Percentiles rank a stretch among this genome's conserved stretches.
phyloP scores from a whole-genome alignment of 2,888 invertebrate species.

The Drosophila monieri region DNA sequence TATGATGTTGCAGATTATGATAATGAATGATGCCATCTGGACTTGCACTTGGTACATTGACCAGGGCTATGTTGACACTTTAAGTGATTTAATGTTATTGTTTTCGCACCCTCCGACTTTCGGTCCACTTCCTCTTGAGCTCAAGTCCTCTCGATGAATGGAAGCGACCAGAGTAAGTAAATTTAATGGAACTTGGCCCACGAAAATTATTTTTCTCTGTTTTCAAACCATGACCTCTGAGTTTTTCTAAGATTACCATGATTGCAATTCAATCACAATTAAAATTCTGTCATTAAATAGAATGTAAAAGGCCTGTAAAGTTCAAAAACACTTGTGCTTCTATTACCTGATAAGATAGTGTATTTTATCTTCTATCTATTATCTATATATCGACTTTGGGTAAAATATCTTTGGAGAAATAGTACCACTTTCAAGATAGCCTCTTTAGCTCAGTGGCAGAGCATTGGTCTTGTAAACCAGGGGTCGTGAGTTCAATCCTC shows the following conservation, averaged over 20 bases:
- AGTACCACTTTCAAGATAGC: slow-evolving; percentile 80
- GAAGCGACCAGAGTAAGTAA: slow-evolving; percentile 33
- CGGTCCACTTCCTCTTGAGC: slow-evolving; percentile 1
- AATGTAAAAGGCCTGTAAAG: neutral
- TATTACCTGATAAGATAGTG: neutral
- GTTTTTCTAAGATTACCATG: too few relatives aligned
- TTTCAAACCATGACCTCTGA: too few relatives aligned
- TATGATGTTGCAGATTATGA: slow-evolving; percentile 81
- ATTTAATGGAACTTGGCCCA: slow-evolving; percentile 48
- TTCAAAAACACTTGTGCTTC: neutral
- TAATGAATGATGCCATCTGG: slow-evolving; percentile 82
- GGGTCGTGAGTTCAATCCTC: slow-evolving; percentile 96
- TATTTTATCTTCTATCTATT: neutral
- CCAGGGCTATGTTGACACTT: slow-evolving; percentile 76
- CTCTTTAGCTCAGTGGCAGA: slow-evolving; percentile 96
- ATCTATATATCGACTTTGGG: neutral
- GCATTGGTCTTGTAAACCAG: slow-evolving; percentile 96
- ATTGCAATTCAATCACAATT: neutral
- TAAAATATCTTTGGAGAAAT: neutral
- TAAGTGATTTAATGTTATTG: slow-evolving; percentile 83
- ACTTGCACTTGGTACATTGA: slow-evolving; percentile 56
- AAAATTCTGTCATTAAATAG: neutral
- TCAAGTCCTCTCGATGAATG: neutral
- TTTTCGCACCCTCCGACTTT: slow-evolving; percentile 44
- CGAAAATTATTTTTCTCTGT: neutral